Percentiles rank a stretch among this genome's conserved stretches.
phyloP scores from a whole-genome alignment of 2,113 vertebrate species.

The Nematolebias whitei region DNA sequence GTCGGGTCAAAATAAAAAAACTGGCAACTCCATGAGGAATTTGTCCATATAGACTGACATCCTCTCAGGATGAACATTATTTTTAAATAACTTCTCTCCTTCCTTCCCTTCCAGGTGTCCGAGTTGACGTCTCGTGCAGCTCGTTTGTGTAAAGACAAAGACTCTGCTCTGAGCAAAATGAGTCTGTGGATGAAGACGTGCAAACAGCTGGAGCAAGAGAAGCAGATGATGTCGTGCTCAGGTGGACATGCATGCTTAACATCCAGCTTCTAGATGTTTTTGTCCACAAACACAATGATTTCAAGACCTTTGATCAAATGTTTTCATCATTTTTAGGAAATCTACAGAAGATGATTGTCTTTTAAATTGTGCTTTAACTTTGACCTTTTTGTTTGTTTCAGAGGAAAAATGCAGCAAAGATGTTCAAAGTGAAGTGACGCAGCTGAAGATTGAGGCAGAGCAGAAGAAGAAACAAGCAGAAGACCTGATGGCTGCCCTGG shows the following conservation, averaged over 20 bases:
- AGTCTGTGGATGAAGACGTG: slow-evolving; percentile 86
- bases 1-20: not conserved
- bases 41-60: too few species aligned
- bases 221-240: slow-evolving; percentile 72
- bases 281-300: too few species aligned
- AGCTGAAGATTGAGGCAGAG: slow-evolving; percentile 72
- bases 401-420: slow-evolving; percentile 16
- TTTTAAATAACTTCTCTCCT: not conserved
- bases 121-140: slow-evolving; percentile 58
- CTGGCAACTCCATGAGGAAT: too few species aligned
- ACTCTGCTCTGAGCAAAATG: slow-evolving; percentile 77
- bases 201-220: slow-evolving; percentile 87
- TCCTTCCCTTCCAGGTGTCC: slow-evolving; percentile 62
- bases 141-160: slow-evolving; percentile 81
- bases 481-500: slow-evolving; percentile 53
- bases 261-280: not conserved
- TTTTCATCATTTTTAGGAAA: too few species aligned
- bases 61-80: too few species aligned
- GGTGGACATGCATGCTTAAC: slow-evolving; percentile 33
- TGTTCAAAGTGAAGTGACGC: slow-evolving; percentile 68
- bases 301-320: too few species aligned
- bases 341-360: too few species aligned
- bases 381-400: not conserved
- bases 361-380: slow-evolving; percentile 11
- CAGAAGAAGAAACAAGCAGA: slow-evolving; percentile 51